These are phyloP conservation scores for Gymnosoma rotundatum DNA, from an alignment of 2,888 invertebrate genomes.

Conservation along the genomic window DNA sequence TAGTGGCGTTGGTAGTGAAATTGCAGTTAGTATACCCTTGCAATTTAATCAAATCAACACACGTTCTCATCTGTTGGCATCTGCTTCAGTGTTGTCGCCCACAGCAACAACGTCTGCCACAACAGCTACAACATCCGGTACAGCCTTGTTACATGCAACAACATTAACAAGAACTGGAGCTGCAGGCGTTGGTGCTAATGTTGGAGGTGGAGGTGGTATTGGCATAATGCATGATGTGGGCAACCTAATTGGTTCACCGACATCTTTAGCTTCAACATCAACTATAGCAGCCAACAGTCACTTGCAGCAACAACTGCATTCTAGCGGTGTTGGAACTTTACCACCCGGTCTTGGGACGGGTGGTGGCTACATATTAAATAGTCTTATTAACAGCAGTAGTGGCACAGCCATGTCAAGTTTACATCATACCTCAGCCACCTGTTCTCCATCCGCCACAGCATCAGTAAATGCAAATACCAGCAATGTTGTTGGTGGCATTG, in stretches of 20 bases:
- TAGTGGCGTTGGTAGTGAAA: conserved; percentile 20
- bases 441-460: conserved; percentile 38
- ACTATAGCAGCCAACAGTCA: conserved; percentile 75
- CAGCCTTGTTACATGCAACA: conserved; percentile 74
- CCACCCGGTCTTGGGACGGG: conserved; percentile 79
- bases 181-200: conserved; percentile 58
- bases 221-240: conserved; percentile 72
- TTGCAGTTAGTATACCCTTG: conserved; percentile 75
- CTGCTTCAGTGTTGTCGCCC: conserved; percentile 75
- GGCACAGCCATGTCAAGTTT: conserved; percentile 64
- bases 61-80: conserved; percentile 79
- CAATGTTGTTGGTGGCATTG: conserved; percentile 25
- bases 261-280: conserved; percentile 78
- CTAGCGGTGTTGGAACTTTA: conserved; percentile 75
- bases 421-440: conserved; percentile 58
- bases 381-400: conserved; percentile 72
- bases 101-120: conserved; percentile 75
- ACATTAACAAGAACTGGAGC: conserved; percentile 73
- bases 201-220: conserved; percentile 16
- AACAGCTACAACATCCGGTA: conserved; percentile 74
- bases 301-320: conserved; percentile 73
- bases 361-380: conserved; percentile 78
- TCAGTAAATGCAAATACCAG: conserved; percentile 57
- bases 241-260: conserved; percentile 78
- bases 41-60: conserved; percentile 81